A percentile compares a stretch with the other conserved stretches of the same genome.
Evolutionary conservation across 1,140 invertebrate genomes (phyloP).

Genomic region (Steinernema khuongi): DNA sequence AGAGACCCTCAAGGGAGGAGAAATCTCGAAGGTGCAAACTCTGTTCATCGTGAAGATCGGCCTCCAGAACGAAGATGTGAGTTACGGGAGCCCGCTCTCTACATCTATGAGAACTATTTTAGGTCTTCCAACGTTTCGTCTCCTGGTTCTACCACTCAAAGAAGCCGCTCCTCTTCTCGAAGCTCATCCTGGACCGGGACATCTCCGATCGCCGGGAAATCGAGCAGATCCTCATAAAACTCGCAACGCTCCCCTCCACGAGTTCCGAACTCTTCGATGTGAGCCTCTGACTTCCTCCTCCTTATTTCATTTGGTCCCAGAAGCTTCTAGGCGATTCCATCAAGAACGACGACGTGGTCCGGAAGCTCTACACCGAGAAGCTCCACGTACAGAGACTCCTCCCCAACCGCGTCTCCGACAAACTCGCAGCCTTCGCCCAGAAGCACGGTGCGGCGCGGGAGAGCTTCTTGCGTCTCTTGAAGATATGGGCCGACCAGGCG

Average conservation of each 20-base stretch:
- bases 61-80: not conserved
- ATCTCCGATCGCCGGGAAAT: not conserved
- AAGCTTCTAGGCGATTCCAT: not conserved
- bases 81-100: too few species aligned
- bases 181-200: not conserved
- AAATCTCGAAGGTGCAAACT: not conserved
- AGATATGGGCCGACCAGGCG: not conserved
- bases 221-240: slow-evolving; percentile 1
- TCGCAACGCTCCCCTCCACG: not conserved
- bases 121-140: not conserved
- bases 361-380: not conserved
- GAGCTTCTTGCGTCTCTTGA: not conserved
- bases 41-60: not conserved
- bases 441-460: not conserved
- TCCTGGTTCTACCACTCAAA: not conserved
- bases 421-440: not conserved
- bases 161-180: not conserved
- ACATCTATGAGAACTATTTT: not conserved
- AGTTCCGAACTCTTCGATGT: not conserved
- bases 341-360: not conserved
- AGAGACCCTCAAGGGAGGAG: not conserved
- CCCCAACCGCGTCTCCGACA: not conserved
- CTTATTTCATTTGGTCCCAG: not conserved
- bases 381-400: not conserved
- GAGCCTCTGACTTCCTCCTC: not conserved